Percentiles rank a stretch among this genome's conserved stretches.
phyloP scores from a whole-genome alignment of 2,113 vertebrate genomes.

The Empidonax traillii region DNA sequence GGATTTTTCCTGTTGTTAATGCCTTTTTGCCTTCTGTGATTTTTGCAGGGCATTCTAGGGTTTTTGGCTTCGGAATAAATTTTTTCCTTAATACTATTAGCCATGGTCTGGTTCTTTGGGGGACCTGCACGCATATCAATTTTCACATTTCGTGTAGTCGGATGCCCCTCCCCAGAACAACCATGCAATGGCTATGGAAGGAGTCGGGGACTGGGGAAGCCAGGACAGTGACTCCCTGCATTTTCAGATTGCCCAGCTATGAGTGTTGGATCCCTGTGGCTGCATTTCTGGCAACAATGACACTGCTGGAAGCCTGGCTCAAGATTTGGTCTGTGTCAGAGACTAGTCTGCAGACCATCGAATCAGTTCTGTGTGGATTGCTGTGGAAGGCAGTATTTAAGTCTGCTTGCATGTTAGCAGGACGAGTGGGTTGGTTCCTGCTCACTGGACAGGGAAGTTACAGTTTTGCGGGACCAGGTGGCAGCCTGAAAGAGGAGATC shows the following conservation, averaged over 20 bases:
- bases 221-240: neutral
- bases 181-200: neutral
- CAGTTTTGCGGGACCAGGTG: neutral
- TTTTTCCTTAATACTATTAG: neutral
- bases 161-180: neutral
- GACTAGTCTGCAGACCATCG: too few relatives aligned
- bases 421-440: neutral
- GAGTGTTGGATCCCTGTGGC: too few relatives aligned
- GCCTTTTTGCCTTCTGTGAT: neutral
- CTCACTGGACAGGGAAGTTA: neutral
- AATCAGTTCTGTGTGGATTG: too few relatives aligned
- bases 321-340: too few relatives aligned
- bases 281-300: neutral
- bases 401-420: too few relatives aligned
- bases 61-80: neutral
- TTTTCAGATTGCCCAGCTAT: neutral
- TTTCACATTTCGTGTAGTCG: neutral
- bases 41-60: neutral
- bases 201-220: neutral
- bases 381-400: too few relatives aligned
- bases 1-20: neutral
- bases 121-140: neutral
- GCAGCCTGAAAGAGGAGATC: neutral
- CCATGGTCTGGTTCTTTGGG: neutral
- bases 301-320: too few relatives aligned